These are phyloP conservation scores for Heliothis subflexa DNA, from an alignment of 1,140 invertebrate species.

Conservation along the genomic window DNA sequence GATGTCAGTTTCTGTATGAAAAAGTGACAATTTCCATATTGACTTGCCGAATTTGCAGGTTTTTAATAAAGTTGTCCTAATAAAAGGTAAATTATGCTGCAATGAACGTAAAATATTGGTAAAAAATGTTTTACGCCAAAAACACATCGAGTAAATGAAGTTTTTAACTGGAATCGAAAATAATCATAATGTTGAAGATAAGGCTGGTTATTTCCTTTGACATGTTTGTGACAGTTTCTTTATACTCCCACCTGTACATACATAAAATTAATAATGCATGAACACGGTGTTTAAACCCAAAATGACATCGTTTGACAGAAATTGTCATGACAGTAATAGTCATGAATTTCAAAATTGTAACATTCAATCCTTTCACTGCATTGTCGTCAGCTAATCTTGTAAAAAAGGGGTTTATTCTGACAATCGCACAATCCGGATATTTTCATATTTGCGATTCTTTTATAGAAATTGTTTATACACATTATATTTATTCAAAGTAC, in stretches of 20 bases:
- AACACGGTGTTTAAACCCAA: slow-evolving; percentile 36
- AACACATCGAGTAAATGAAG: neutral
- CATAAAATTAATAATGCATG: slow-evolving; percentile 1
- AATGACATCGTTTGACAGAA: slow-evolving; percentile 28
- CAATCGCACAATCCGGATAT: slow-evolving; percentile 71
- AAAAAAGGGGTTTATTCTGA: slow-evolving; percentile 68
- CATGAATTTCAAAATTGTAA: slow-evolving; percentile 51
- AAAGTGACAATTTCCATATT: slow-evolving; percentile 29
- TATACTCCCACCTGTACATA: slow-evolving; percentile 19
- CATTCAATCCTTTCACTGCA: slow-evolving; percentile 59
- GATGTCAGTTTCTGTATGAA: slow-evolving; percentile 15
- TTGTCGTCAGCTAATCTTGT: slow-evolving; percentile 67
- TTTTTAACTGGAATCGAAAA: neutral
- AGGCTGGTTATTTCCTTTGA: neutral
- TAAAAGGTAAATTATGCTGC: slow-evolving; percentile 1
- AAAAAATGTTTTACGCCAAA: neutral
- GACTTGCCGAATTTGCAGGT: neutral
- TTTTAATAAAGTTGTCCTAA: slow-evolving; percentile 1
- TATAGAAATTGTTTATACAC: slow-evolving; percentile 76
- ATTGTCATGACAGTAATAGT: slow-evolving; percentile 37
- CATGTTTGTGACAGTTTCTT: neutral
- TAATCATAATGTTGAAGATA: slow-evolving; percentile 1
- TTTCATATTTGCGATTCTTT: slow-evolving; percentile 65
- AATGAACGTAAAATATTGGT: neutral
- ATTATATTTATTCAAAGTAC: slow-evolving; percentile 71